Conservation (phyloP, 2,888 invertebrate species). For the Falcaria lacertinaria region DNA sequence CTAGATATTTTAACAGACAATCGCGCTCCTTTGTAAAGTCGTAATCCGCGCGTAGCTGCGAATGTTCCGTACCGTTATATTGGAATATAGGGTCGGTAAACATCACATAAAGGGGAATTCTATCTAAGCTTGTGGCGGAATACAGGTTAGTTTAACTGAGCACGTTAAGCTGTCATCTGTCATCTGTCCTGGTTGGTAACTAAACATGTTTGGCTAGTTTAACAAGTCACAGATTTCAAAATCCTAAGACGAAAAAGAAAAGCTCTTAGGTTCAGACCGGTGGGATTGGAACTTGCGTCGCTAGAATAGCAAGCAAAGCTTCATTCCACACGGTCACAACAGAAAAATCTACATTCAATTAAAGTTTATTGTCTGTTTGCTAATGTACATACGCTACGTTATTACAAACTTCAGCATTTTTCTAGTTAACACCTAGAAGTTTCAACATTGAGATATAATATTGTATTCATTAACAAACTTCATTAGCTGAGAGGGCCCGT, state of each 20-base stretch:
- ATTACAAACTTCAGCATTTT: background rate
- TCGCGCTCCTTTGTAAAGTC: background rate
- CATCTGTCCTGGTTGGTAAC: no score
- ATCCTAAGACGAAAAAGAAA: no score
- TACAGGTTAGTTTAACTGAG: background rate
- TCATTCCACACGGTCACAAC: no score
- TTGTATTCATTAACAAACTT: slow-evolving; percentile 28
- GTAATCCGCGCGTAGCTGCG: slow-evolving; percentile 2
- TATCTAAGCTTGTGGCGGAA: background rate
- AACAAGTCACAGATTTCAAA: no score
- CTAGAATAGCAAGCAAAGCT: no score
- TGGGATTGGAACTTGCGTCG: no score
- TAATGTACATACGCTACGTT: no score
- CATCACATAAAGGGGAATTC: background rate
- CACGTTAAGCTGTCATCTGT: no score
- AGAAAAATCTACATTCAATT: no score
- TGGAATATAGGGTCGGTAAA: background rate
- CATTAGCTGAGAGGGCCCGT: slow-evolving; percentile 13
- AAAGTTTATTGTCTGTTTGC: no score
- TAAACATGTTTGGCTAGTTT: no score
- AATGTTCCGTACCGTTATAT: slow-evolving; percentile 4
- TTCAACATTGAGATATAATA: slow-evolving; percentile 11
- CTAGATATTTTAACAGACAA: background rate
- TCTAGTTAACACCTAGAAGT: background rate
- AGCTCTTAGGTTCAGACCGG: no score